These are phyloP conservation scores for Agonopterix heracliana DNA, from an alignment of 2,888 invertebrate species.

Conservation along the genomic window DNA sequence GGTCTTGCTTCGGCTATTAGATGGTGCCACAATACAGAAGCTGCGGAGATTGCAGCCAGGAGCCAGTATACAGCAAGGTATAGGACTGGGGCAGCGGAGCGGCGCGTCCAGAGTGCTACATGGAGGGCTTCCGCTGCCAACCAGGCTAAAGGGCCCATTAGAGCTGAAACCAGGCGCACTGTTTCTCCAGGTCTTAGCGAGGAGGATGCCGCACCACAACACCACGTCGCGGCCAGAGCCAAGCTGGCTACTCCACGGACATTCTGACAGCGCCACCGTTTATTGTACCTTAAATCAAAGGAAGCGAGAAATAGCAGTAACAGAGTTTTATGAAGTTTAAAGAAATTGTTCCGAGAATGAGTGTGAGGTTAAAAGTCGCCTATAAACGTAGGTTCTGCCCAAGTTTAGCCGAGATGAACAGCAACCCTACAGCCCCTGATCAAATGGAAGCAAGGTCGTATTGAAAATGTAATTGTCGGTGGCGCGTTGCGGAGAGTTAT, in stretches of 20 bases:
- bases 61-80: constrained; percentile 68
- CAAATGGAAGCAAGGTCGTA: neutral
- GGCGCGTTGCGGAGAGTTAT: too few relatives aligned
- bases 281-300: constrained; percentile 25
- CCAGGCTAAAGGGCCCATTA: constrained; percentile 58
- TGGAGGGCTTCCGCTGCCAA: constrained; percentile 59
- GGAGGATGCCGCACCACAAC: constrained; percentile 47
- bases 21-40: constrained; percentile 44
- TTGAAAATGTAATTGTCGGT: neutral
- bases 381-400: too few relatives aligned
- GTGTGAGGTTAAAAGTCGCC: too few relatives aligned
- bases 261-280: constrained; percentile 57
- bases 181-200: constrained; percentile 42
- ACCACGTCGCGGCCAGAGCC: constrained; percentile 44
- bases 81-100: constrained; percentile 55
- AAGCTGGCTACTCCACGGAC: constrained; percentile 52
- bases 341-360: too few relatives aligned
- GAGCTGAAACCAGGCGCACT: constrained; percentile 42
- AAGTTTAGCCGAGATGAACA: too few relatives aligned
- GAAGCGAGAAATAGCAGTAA: neutral
- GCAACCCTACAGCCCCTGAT: too few relatives aligned
- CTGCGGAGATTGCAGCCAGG: constrained; percentile 45
- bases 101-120: constrained; percentile 53
- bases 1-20: constrained; percentile 24
- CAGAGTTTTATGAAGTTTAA: too few relatives aligned